Evolutionary conservation across 2,113 vertebrate species (phyloP), one percentile per base, ranked within the genome.

Genomic region (Salvelinus namaycush): DNA sequence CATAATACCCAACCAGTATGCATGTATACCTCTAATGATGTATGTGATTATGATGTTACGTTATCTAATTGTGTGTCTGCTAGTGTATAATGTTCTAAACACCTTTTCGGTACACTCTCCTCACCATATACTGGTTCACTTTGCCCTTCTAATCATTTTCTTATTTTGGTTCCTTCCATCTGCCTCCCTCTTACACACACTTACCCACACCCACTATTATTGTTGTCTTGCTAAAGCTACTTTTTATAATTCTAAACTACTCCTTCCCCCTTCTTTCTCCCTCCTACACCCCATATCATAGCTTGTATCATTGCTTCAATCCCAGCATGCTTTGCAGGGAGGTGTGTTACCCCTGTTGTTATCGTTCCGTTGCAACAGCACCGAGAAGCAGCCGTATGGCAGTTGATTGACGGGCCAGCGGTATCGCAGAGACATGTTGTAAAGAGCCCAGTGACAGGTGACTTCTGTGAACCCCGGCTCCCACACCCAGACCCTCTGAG

Each of bases 371-470:
- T 81, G 79, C 81, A 62, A 44, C 75, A 78, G 80, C 77, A 79
- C 69, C 79, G 74, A 65, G 74, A 77, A 44, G 71, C 48, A 70
- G 70, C 72, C 26, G 34, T 26, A 29, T 48, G 54, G 76, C 73
- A 27, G 1, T 1, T 83, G 82, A 91, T 89, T 85, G 90, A 87
- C 76, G 66, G 60, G 9, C 31, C 24, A 20, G 74, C 75, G 54
- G 76, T 67, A 75, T 87, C 82, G 79, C 79, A 48, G 81, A 77
- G 87, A 88, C 85, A 66, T 76, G 31, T n/a, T 72, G 71, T 60
- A 78, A 86, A 60, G n/a, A 84, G 86, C 82, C 77, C 67, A 84
- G 81, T 84, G 87, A 90, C 67, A 48, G 84, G 72, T 84, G 84
- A 86, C 82, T 73, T 66, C 48, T 31, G 44, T 82, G 81, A 86